Base-by-base conservation (phyloP, 2,888 invertebrate genomes). In the Drosophila mulleri region DNA sequence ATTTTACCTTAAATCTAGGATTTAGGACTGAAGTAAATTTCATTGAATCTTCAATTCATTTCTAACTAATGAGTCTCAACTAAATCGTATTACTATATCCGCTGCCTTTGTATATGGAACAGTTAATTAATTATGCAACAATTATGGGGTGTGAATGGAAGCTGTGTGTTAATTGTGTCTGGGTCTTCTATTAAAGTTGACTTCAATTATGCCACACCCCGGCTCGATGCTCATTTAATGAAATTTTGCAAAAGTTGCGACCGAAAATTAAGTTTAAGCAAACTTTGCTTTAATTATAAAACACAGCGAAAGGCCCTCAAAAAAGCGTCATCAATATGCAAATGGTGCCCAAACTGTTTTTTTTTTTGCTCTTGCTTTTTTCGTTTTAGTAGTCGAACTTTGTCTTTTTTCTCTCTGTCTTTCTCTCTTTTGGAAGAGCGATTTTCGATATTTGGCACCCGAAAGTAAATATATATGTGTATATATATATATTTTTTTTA, bases 201-300 rank as follows among this genome's bases (percentile, higher is more conserved):
- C 50, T 50, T 35, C 47, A 67, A 41, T 67, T 56, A 67, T 56
- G 56, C 68, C 39, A 20, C 39, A 42, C 18, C 32, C 47, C 41
- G 18, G 52, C 42, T 39, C 57, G 64, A 64, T 68, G 64, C 56
- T 53, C 67, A 68, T 68, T 72, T 73, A 52, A 73, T 78, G 53
- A 65, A 69, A 65, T 71, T 42, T 47, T 2, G 20, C 4, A 35
- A 61, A 78, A 68, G 60, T 64, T 61, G 57, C 57, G 20, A 44
- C 42, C 68, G 41, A 54, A 78, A 68, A 75, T 78, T 61, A 69
- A 62, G 39, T 76, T 74, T 50, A 69, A 56, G n/a, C 70, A 57
- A 76, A 76, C 64, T 76, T 78, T 69, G 75, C 16, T 47, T 75
- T 68, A 78, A 75, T 75, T 75, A 73, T 53, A 63, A 50, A 50